Evolutionary conservation across 2,888 invertebrate species (phyloP).

Genomic region (Sphaerophoria taeniata): DNA sequence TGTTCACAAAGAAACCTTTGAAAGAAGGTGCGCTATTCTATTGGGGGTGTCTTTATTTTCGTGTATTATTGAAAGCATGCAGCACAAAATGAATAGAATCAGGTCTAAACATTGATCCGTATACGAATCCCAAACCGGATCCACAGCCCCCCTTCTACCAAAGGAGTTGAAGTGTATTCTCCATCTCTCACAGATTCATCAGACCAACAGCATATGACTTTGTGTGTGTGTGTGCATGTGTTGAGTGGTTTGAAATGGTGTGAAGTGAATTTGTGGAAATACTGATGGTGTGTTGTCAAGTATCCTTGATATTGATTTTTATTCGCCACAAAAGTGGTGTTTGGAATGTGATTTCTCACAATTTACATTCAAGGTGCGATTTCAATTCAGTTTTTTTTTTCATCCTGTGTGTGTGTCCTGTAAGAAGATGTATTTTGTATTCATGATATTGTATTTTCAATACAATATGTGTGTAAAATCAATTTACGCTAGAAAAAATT

Average conservation of each 20-base stretch:
- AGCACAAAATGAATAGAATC: conserved; percentile 63
- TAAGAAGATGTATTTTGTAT: conserved; percentile 48
- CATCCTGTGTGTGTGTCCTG: conserved; percentile 17
- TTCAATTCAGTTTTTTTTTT: conserved; percentile 59
- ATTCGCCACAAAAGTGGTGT: conserved; percentile 67
- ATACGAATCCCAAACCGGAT: conserved; percentile 20
- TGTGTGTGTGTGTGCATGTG: neutral
- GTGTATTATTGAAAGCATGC: neutral
- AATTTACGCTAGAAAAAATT: conserved; percentile 40
- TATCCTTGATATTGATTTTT: conserved; percentile 59
- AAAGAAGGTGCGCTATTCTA: neutral
- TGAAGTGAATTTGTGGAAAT: too few species aligned
- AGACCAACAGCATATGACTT: conserved; percentile 14
- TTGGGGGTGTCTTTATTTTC: neutral
- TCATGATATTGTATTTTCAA: conserved; percentile 44
- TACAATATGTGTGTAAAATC: conserved; percentile 42
- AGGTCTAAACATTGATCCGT: conserved; percentile 43
- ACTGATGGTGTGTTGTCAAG: conserved; percentile 29
- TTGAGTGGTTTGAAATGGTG: too few species aligned
- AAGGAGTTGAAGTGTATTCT: conserved; percentile 46
- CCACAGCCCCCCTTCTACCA: too few species aligned
- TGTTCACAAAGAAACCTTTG: too few species aligned
- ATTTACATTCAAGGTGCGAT: conserved; percentile 71
- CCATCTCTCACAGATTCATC: conserved; percentile 23
- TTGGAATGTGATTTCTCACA: conserved; percentile 63